Evolutionary conservation across 2,113 vertebrate species (phyloP).

Genomic region (Podilymbus podiceps): DNA sequence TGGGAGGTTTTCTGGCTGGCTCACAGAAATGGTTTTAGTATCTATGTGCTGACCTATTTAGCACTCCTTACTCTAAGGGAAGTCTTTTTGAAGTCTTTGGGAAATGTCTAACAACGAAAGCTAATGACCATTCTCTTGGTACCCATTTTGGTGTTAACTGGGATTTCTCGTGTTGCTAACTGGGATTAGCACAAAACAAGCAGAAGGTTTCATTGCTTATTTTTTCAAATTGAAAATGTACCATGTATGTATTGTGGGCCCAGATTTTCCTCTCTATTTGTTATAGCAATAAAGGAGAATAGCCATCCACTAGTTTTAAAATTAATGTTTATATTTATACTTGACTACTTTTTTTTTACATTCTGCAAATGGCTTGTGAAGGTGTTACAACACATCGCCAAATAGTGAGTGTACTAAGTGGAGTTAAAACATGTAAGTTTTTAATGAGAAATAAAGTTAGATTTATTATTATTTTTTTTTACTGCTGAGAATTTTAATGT

Average conservation of each 20-base stretch:
- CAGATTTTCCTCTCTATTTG: neutral
- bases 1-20: neutral
- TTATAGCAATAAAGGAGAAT: neutral
- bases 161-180: neutral
- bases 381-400: neutral
- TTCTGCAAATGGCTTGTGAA: neutral
- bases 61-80: neutral
- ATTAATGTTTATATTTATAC: neutral
- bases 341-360: neutral
- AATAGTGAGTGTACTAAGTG: neutral
- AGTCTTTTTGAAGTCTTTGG: neutral
- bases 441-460: neutral
- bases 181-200: neutral
- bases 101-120: neutral
- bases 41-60: neutral
- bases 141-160: neutral
- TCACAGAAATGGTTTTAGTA: neutral
- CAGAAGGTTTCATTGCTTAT: neutral
- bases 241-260: neutral
- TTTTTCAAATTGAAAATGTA: neutral
- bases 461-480: neutral
- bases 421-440: neutral
- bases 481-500: neutral
- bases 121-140: neutral
- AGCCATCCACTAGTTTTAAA: neutral